Percentiles rank a stretch among this genome's conserved stretches.
Evolutionary conservation across 2,797 vertebrate species (phyloP).

Genomic region (Loris lydekkerianus): DNA sequence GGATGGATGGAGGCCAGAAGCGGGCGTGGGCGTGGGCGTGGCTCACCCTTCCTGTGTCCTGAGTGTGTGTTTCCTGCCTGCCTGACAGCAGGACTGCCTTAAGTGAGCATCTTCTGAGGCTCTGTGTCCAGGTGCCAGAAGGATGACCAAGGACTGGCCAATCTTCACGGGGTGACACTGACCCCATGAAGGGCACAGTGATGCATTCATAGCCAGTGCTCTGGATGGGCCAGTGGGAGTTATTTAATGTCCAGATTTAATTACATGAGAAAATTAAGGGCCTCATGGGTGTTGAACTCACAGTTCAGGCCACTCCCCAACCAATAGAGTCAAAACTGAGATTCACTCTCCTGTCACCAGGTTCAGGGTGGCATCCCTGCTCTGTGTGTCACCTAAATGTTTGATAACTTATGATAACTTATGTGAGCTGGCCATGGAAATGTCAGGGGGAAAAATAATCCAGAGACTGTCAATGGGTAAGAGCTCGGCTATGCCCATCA

Average conservation of each 20-base stretch:
- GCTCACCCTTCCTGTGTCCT: not conserved
- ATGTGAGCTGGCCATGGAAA: not conserved
- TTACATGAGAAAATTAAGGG: not conserved
- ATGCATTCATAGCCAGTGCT: rapidly evolving
- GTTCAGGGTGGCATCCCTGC: rapidly evolving
- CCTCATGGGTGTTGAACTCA: no score
- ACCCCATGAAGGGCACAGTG: rapidly evolving
- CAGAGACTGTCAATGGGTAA: not conserved
- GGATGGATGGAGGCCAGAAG: not conserved
- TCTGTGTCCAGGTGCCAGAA: no score
- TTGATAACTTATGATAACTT: not conserved
- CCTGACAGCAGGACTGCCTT: not conserved
- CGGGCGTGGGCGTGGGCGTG: not conserved
- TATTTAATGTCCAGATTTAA: no score
- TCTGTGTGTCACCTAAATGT: rapidly evolving
- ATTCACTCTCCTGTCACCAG: no score
- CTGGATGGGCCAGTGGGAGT: not conserved
- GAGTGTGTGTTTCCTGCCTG: not conserved
- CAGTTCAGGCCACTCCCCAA: not conserved
- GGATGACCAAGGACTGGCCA: no score
- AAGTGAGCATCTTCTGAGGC: rapidly evolving
- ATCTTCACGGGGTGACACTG: rapidly evolving
- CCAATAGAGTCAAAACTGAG: not conserved
- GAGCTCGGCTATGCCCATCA: not conserved
- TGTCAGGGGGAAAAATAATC: rapidly evolving